These are phyloP conservation scores for Calliopsis andreniformis DNA, from an alignment of 1,140 invertebrate genomes.

Conservation along the genomic window DNA sequence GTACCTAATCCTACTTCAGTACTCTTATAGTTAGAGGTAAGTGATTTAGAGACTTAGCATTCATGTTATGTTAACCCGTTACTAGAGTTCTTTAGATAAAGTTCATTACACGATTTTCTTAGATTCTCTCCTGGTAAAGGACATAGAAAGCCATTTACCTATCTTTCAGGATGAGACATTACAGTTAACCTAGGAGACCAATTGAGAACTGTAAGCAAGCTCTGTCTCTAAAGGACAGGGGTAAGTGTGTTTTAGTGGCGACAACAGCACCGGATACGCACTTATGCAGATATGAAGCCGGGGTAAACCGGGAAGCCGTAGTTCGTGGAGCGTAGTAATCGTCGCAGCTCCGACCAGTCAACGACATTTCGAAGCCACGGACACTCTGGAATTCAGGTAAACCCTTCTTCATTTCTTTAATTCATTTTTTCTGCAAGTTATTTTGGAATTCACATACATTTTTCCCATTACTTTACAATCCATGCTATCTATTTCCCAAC, in stretches of 20 bases:
- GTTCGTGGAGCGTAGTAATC: conserved; percentile 65
- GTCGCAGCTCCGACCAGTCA: conserved; percentile 62
- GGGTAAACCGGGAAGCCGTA: conserved; percentile 55
- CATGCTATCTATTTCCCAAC: too few relatives aligned
- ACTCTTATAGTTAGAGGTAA: too few relatives aligned
- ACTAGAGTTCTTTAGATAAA: neutral
- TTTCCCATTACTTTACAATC: too few relatives aligned
- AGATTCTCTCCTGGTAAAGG: neutral
- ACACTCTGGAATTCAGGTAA: conserved; percentile 49
- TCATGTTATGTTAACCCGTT: too few relatives aligned
- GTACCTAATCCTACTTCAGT: too few relatives aligned
- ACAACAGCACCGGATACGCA: conserved; percentile 56
- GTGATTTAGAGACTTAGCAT: too few relatives aligned
- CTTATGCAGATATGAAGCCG: conserved; percentile 62
- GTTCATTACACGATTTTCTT: neutral
- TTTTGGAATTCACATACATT: neutral
- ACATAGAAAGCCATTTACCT: conserved; percentile 14
- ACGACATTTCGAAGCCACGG: conserved; percentile 51
- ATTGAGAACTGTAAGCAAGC: conserved; percentile 57
- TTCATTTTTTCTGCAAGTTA: neutral
- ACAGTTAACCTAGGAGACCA: conserved; percentile 58
- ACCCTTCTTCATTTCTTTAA: neutral
- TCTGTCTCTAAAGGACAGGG: conserved; percentile 36
- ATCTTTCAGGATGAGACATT: conserved; percentile 47
- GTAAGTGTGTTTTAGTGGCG: conserved; percentile 57